Percentiles rank a stretch among this genome's conserved stretches.
Conservation (phyloP, 1,140 invertebrate genomes). For the Aradophagus sp. region DNA sequence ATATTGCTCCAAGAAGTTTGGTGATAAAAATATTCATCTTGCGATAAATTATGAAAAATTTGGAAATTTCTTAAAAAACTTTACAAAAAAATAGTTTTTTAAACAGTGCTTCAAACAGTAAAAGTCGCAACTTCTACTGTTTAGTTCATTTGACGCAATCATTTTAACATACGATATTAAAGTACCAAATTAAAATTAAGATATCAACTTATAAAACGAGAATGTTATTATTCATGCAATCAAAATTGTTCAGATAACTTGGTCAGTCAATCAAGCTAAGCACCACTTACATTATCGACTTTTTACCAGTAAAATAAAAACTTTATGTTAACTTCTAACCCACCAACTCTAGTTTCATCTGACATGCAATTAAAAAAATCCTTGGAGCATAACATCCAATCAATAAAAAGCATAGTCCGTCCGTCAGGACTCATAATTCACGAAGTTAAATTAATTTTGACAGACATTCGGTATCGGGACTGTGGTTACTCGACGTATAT, state of each 20-base stretch:
- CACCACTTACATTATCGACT: constrained; percentile 54
- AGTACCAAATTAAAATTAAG: too few relatives aligned
- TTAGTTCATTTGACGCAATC: too few relatives aligned
- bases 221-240: constrained; percentile 19
- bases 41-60: too few relatives aligned
- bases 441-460: constrained; percentile 52
- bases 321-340: constrained; percentile 51
- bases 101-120: too few relatives aligned
- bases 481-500: constrained; percentile 10
- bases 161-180: too few relatives aligned
- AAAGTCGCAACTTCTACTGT: too few relatives aligned
- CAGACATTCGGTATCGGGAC: constrained; percentile 43
- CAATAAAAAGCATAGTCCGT: constrained; percentile 46
- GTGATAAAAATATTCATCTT: too few relatives aligned
- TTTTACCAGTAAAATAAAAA: constrained; percentile 51
- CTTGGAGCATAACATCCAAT: constrained; percentile 47
- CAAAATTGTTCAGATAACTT: constrained; percentile 47
- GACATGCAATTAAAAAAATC: constrained; percentile 55
- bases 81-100: too few relatives aligned
- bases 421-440: constrained; percentile 49
- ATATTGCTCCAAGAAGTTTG: too few relatives aligned
- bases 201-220: too few relatives aligned
- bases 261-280: constrained; percentile 44
- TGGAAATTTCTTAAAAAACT: too few relatives aligned
- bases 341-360: constrained; percentile 53